A percentile compares a stretch with the other conserved stretches of the same genome.
Evolutionary conservation across 2,113 vertebrate genomes (phyloP).

Genomic region (Pedetes capensis): DNA sequence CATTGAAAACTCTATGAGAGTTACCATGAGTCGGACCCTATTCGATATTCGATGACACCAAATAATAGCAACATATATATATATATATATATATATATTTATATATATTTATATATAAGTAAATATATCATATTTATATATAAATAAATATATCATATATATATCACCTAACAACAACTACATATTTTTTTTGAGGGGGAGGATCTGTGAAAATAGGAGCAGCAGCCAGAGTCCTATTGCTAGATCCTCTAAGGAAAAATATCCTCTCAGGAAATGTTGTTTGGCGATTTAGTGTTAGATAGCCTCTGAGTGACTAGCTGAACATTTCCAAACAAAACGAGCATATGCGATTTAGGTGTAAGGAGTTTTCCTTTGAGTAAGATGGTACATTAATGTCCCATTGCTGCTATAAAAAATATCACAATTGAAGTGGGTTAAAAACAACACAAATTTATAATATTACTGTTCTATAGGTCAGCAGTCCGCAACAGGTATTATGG

Average conservation of each 20-base stretch:
- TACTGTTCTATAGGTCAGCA: background rate
- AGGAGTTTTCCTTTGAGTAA: background rate
- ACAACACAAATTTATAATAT: background rate
- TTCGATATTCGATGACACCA: no score
- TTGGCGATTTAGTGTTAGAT: background rate
- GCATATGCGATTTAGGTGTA: background rate
- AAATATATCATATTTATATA: no score
- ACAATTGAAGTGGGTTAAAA: background rate
- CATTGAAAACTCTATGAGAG: no score
- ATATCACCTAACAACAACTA: background rate
- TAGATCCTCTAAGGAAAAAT: background rate
- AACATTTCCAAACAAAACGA: background rate
- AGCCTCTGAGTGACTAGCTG: background rate
- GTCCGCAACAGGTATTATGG: background rate
- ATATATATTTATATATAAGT: no score
- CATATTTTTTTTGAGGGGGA: background rate
- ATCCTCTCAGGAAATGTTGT: background rate
- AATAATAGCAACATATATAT: no score
- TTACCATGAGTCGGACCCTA: no score
- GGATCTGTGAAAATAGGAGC: background rate
- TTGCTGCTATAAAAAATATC: background rate
- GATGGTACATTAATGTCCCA: background rate
- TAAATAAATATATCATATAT: no score
- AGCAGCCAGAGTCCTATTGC: background rate
- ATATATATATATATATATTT: no score